A percentile compares a stretch with the other conserved stretches of the same genome.
phyloP scores from a whole-genome alignment of 2,797 vertebrate species.

The Podarcis siculus region DNA sequence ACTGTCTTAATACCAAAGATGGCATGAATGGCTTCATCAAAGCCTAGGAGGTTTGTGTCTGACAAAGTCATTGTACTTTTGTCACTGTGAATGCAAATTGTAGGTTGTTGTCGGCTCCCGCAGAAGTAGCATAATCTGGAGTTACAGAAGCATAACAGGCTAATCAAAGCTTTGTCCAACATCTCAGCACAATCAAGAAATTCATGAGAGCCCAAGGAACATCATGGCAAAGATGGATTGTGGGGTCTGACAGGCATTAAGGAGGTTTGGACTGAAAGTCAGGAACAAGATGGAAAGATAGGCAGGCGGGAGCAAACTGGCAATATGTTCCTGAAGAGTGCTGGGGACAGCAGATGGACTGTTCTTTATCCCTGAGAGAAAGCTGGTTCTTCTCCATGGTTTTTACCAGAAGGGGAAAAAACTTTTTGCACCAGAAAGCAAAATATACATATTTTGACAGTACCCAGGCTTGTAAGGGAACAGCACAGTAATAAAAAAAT shows the following conservation, averaged over 20 bases:
- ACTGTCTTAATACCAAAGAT: background rate
- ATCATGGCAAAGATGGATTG: background rate
- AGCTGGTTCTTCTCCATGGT: background rate
- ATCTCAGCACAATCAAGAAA: fast-evolving
- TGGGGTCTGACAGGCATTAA: background rate
- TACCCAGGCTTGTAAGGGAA: background rate
- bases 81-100: background rate
- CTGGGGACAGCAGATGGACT: background rate
- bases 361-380: background rate
- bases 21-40: background rate
- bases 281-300: slow-evolving; percentile 33
- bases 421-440: background rate
- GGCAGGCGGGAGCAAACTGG: background rate
- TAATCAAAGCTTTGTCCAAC: slow-evolving; percentile 27
- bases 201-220: background rate
- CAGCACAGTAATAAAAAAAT: background rate
- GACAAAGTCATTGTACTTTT: background rate
- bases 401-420: background rate
- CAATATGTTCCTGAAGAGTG: background rate
- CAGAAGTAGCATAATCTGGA: slow-evolving; percentile 3
- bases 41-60: background rate
- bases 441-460: background rate
- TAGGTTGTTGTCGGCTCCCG: background rate
- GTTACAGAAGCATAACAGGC: background rate
- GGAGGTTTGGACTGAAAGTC: background rate